Conservation (phyloP, 2,888 invertebrate species). For the Strigamia crassipes region DNA sequence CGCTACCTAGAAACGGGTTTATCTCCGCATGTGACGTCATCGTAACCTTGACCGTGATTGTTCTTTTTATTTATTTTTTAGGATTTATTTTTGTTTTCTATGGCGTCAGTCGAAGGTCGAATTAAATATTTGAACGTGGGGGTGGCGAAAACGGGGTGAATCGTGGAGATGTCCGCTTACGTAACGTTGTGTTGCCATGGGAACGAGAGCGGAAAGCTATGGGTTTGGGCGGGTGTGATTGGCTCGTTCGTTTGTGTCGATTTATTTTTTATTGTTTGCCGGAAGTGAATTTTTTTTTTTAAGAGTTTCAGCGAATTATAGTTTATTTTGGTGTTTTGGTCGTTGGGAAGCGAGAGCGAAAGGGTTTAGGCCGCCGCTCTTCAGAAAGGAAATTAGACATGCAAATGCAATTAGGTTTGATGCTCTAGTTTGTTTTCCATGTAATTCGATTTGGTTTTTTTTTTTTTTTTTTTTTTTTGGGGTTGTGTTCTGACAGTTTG, state of each 20-base stretch:
- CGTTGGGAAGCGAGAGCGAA: background rate
- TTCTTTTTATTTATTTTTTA: background rate
- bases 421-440: background rate
- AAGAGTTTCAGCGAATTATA: background rate
- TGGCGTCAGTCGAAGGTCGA: background rate
- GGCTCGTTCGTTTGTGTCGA: background rate
- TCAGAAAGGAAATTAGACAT: background rate
- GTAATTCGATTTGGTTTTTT: too few relatives aligned
- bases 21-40: background rate
- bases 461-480: background rate
- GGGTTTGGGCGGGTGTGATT: background rate
- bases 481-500: background rate
- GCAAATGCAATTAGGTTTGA: conserved; percentile 3
- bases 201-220: background rate
- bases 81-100: background rate
- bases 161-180: background rate
- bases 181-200: background rate
- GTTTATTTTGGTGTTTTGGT: background rate
- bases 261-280: background rate
- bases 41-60: background rate
- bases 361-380: background rate
- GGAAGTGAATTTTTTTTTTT: background rate
- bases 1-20: background rate
- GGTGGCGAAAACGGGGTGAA: background rate
- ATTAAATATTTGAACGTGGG: background rate